A percentile compares a stretch with the other conserved stretches of the same genome.
phyloP scores from a whole-genome alignment of 2,797 vertebrate genomes.

The Catharus ustulatus region DNA sequence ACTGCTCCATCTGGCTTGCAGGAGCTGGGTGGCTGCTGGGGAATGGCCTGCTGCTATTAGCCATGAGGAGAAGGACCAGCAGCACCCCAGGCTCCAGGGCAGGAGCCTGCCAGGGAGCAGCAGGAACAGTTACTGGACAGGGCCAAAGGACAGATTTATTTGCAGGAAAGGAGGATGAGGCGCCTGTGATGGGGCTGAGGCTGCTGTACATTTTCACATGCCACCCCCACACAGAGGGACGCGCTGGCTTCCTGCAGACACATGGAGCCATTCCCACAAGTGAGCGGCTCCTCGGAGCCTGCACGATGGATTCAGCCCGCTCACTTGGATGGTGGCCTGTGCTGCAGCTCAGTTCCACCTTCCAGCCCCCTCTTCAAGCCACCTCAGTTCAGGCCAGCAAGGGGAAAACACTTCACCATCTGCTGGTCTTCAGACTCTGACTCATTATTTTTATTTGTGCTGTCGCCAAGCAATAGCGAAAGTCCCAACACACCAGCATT shows the following conservation, averaged over 20 bases:
- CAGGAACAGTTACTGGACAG: not conserved
- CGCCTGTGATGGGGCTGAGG: accelerated
- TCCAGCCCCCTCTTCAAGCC: not conserved
- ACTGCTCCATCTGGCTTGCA: not conserved
- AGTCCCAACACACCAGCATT: not conserved
- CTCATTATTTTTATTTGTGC: constrained; percentile 63
- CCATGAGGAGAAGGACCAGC: accelerated
- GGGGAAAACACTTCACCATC: constrained; percentile 26
- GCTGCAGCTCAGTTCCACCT: not conserved
- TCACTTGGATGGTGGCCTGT: not conserved
- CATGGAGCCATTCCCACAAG: accelerated
- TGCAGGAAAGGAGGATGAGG: not conserved
- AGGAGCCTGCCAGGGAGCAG: not conserved
- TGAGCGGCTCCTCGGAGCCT: accelerated
- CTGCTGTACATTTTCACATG: not conserved
- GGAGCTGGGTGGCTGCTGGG: not conserved
- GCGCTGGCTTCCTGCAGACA: not conserved
- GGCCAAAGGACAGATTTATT: not conserved
- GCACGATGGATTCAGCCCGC: accelerated
- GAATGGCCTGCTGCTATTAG: accelerated
- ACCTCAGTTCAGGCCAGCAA: not conserved
- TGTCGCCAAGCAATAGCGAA: constrained; percentile 28
- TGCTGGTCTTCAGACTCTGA: constrained; percentile 38
- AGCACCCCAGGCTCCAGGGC: accelerated
- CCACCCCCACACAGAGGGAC: accelerated